Evolutionary conservation across 2,888 invertebrate genomes (phyloP).

Genomic region (Rhagophthalmus giganteus): DNA sequence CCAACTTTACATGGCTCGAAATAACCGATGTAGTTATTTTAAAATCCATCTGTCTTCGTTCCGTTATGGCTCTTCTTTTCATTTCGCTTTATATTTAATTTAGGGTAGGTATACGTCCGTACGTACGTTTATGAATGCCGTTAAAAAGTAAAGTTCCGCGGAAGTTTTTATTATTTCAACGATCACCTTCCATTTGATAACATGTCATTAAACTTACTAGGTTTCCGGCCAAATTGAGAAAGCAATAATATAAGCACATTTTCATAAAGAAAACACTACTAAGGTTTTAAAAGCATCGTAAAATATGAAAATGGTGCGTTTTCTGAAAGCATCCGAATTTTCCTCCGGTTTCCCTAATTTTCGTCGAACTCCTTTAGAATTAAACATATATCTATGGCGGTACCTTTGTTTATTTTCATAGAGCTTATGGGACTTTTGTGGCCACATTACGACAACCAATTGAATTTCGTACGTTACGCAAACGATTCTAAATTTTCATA

Average conservation of each 20-base stretch:
- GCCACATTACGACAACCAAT: background rate
- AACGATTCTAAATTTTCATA: too few relatives aligned
- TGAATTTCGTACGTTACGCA: too few relatives aligned
- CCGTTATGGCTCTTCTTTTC: too few relatives aligned
- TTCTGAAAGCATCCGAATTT: constrained; percentile 13
- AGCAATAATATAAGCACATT: background rate
- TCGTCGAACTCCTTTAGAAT: constrained; percentile 7
- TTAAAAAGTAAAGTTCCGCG: too few relatives aligned
- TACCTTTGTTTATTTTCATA: background rate
- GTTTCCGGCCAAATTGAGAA: background rate
- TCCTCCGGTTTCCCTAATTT: constrained; percentile 11
- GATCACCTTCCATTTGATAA: background rate
- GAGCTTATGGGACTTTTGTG: background rate
- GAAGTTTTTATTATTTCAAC: background rate
- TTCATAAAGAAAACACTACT: constrained; percentile 1
- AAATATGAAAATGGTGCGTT: constrained; percentile 9
- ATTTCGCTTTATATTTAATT: too few relatives aligned
- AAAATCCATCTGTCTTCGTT: too few relatives aligned
- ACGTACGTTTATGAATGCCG: too few relatives aligned
- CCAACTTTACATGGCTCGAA: too few relatives aligned
- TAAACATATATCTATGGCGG: too few relatives aligned
- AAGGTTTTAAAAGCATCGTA: constrained; percentile 2
- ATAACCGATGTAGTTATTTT: too few relatives aligned
- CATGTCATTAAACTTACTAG: background rate
- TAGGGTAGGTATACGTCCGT: too few relatives aligned